A percentile compares a stretch with the other conserved stretches of the same genome.
Evolutionary conservation across 2,113 vertebrate species (phyloP).

Genomic region (Steatornis caripensis): DNA sequence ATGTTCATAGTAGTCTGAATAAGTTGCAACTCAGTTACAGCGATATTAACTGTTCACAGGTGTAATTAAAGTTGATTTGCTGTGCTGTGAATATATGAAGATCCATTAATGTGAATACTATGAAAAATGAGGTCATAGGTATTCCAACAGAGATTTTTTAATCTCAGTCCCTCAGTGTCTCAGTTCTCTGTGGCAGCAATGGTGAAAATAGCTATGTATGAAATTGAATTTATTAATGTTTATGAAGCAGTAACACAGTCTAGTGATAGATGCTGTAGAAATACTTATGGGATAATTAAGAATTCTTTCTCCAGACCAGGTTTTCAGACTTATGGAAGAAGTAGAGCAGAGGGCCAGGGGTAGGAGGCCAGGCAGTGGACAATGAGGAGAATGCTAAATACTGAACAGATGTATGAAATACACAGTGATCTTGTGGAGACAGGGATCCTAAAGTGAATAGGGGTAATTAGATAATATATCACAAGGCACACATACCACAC

Average conservation of each 20-base stretch:
- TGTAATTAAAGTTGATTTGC: neutral
- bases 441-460: neutral
- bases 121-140: neutral
- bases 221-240: neutral
- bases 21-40: neutral
- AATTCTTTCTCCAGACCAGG: neutral
- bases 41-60: neutral
- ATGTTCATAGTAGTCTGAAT: neutral
- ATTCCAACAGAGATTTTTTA: neutral
- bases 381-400: neutral
- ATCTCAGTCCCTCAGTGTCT: neutral
- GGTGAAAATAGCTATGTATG: neutral
- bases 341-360: neutral
- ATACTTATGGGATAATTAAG: neutral
- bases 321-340: neutral
- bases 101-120: neutral
- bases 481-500: neutral
- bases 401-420: neutral
- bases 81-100: constrained; percentile 7
- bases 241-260: neutral
- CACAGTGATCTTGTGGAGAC: neutral
- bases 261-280: neutral
- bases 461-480: neutral
- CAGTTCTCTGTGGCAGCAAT: neutral
- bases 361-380: neutral